phyloP scores from a whole-genome alignment of 1,140 invertebrate genomes.

The Habropoda laboriosa region DNA sequence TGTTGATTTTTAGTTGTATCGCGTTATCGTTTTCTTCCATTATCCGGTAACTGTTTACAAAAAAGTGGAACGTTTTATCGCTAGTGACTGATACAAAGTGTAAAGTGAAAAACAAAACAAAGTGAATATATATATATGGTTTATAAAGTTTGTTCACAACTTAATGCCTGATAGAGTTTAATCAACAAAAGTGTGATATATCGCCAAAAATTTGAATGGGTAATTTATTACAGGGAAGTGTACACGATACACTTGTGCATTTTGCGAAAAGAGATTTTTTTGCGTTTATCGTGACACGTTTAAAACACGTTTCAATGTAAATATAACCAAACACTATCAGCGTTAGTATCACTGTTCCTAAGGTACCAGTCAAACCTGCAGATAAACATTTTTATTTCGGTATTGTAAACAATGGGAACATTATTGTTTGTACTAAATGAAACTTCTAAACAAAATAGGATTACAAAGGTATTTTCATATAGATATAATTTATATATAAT shows the following conservation, averaged over 20 bases:
- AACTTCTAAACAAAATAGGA: not conserved
- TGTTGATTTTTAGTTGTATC: not conserved
- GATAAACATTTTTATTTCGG: not conserved
- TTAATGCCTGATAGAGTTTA: not conserved
- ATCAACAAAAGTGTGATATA: not conserved
- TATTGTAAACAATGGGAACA: not conserved
- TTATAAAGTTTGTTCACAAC: not conserved
- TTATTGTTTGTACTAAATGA: not conserved
- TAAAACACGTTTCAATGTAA: not conserved
- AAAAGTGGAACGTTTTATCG: not conserved
- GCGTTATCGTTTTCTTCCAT: not conserved
- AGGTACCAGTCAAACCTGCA: not conserved
- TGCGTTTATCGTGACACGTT: not conserved
- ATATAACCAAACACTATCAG: conserved; percentile 3
- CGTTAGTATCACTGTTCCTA: not conserved
- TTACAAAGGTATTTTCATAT: not conserved
- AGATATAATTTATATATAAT: not conserved
- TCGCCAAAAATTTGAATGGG: not conserved
- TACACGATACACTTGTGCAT: not conserved
- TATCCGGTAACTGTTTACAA: not conserved
- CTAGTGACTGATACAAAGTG: conserved; percentile 4
- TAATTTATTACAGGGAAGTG: not conserved
- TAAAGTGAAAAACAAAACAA: not conserved
- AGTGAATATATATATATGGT: not conserved
- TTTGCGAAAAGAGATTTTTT: not conserved